These are phyloP conservation scores for Hexactinellida sp. DNA, from an alignment of 37 sponge, comb jelly and placozoan genomes.

Conservation along the genomic window DNA sequence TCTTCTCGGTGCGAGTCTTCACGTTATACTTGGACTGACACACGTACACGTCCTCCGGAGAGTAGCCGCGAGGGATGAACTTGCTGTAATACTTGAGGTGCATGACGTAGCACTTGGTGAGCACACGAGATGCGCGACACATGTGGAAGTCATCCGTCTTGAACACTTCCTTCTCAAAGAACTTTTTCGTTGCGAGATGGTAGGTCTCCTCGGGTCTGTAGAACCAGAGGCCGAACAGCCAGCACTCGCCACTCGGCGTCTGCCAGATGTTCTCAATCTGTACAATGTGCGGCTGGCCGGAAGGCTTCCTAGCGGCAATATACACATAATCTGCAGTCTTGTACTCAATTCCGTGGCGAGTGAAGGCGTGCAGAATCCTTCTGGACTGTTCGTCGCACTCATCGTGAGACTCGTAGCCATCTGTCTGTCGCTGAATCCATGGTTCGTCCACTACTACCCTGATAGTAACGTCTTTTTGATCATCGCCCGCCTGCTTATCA, in stretches of 20 bases:
- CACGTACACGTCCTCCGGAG: conserved; percentile 61
- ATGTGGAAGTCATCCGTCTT: conserved; percentile 54
- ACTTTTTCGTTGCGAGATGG: conserved; percentile 59
- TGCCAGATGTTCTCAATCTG: conserved; percentile 57
- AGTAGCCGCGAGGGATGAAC: conserved; percentile 37
- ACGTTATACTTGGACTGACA: conserved; percentile 59
- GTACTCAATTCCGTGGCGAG: not conserved
- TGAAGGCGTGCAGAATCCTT: not conserved
- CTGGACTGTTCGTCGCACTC: not conserved
- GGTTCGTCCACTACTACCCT: not conserved
- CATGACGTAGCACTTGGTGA: conserved; percentile 45
- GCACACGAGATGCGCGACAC: conserved; percentile 21
- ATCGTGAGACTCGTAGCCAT: conserved; percentile 9
- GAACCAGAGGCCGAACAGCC: conserved; percentile 73
- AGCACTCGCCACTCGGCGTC: conserved; percentile 31
- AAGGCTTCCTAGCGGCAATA: not conserved
- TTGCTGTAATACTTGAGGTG: conserved; percentile 46
- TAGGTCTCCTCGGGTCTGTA: conserved; percentile 74
- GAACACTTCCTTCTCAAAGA: conserved; percentile 68
- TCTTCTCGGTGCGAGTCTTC: conserved; percentile 53
- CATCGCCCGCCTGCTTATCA: not conserved
- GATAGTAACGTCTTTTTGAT: not conserved
- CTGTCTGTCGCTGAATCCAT: conserved; percentile 15
- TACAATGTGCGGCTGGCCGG: conserved; percentile 36
- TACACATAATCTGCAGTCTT: conserved; percentile 2